Evolutionary conservation across 2,113 vertebrate genomes (phyloP), one percentile per base, ranked within the genome.

Genomic region (Ptilorrhoa leucosticta): DNA sequence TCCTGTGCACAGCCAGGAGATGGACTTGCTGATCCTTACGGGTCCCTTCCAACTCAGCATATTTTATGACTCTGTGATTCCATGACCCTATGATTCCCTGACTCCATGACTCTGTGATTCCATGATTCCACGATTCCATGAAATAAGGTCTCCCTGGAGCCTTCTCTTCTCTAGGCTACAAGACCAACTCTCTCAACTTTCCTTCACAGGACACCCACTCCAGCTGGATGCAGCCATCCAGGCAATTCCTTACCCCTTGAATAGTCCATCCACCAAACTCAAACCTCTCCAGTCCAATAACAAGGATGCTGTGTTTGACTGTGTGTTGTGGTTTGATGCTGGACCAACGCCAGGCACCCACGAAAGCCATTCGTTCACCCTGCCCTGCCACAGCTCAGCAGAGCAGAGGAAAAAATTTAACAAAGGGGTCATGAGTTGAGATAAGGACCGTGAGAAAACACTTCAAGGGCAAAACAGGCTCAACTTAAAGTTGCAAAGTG

Each of bases 231-330:
- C 5, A 10, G 15, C 4, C 33, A 48, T 30, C 8, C 33, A 73
- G 31, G 2, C 24, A 37, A 26, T 20, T 84, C 24, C 40, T 54
- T 21, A 21, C 10, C 21, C 6, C 14, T 26, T 0, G 0, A 40
- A 14, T 0, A 28, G 3, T 44, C 26, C 26, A 20, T 40, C 9
- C 28, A 31, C 33, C 33, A 37, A 65, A 42, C 9, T 4, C 4
- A 2, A 4, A 19, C 15, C 48, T 64, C 26, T 42, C 19, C 27
- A 33, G 7, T 37, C 40, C 15, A 40, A 8, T 11, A 13, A 16
- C 15, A 4, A 17, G 12, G 35, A 21, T 31, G 3, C 11, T 56
- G 9, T 30, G n/a, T 23, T 15, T 7, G 40, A 44, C 33, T 47
- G n/a, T n/a, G n/a, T n/a, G n/a, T n/a, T n/a, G n/a, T n/a, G n/a